Evolutionary conservation across 92 coral and sea anemone species (phyloP).

Genomic region (Hydrozoanthus gracilis): DNA sequence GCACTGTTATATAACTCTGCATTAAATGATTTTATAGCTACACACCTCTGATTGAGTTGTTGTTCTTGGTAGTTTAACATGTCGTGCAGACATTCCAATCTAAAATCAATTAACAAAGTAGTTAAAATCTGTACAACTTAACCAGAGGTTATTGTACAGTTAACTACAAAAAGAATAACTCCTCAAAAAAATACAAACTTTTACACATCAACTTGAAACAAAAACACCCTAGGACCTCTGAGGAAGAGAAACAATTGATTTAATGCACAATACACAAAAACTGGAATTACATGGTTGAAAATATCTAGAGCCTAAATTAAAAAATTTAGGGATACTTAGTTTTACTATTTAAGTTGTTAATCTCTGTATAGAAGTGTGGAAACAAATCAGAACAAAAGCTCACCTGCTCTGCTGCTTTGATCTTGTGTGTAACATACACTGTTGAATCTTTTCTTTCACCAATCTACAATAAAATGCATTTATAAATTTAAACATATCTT

Average conservation of each 20-base stretch:
- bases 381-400: not conserved
- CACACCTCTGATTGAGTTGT: slow-evolving; percentile 91
- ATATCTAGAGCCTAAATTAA: too few species aligned
- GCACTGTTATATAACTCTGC: not conserved
- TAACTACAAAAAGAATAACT: too few species aligned
- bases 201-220: too few species aligned
- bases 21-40: not conserved
- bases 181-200: too few species aligned
- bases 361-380: too few species aligned
- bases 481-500: not conserved
- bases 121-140: not conserved
- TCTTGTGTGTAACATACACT: slow-evolving; percentile 84
- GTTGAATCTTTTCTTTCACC: slow-evolving; percentile 95
- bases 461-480: slow-evolving; percentile 58
- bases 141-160: not conserved
- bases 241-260: too few species aligned
- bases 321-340: too few species aligned
- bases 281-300: too few species aligned
- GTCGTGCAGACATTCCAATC: slow-evolving; percentile 98
- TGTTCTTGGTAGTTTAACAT: slow-evolving; percentile 91
- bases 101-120: slow-evolving; percentile 7
- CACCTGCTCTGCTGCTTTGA: slow-evolving; percentile 98
- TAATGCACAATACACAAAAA: too few species aligned
- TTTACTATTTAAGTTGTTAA: too few species aligned
- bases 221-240: too few species aligned